Evolutionary conservation across 2,888 invertebrate genomes (phyloP).

Genomic region (Parnassius smintheus): DNA sequence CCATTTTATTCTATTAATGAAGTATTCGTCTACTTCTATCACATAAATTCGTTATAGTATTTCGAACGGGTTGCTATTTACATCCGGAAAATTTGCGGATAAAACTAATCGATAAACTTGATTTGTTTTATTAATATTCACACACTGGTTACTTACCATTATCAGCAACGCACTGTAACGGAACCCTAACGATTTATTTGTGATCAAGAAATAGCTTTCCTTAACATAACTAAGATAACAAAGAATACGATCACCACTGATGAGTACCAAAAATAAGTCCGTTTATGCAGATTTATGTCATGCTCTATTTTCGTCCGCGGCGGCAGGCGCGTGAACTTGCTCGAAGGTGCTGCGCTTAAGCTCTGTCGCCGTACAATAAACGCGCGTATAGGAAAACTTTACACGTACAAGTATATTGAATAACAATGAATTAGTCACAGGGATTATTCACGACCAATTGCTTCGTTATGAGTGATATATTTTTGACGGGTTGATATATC

Average conservation of each 20-base stretch:
- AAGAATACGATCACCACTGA: conserved; percentile 47
- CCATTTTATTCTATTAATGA: no score
- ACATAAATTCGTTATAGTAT: no score
- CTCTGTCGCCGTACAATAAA: conserved; percentile 18
- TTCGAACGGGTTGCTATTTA: no score
- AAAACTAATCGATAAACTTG: no score
- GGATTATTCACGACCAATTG: conserved; percentile 25
- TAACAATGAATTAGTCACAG: conserved; percentile 25
- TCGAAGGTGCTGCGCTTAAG: conserved; percentile 48
- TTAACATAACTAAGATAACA: neutral
- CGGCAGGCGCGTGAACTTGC: conserved; percentile 63
- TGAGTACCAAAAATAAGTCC: conserved; percentile 59
- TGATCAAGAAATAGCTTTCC: no score
- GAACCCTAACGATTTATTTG: no score
- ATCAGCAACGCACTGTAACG: no score
- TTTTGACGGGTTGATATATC: neutral
- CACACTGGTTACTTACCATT: no score
- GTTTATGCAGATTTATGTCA: conserved; percentile 77
- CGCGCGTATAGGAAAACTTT: conserved; percentile 45
- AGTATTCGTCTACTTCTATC: no score
- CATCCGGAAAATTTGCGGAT: no score
- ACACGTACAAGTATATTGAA: conserved; percentile 27
- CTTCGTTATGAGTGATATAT: neutral
- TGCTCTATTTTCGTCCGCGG: conserved; percentile 65
- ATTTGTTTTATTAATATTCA: no score